phyloP scores from a whole-genome alignment of 2,113 vertebrate genomes.

The Sclerurus mexicanus region DNA sequence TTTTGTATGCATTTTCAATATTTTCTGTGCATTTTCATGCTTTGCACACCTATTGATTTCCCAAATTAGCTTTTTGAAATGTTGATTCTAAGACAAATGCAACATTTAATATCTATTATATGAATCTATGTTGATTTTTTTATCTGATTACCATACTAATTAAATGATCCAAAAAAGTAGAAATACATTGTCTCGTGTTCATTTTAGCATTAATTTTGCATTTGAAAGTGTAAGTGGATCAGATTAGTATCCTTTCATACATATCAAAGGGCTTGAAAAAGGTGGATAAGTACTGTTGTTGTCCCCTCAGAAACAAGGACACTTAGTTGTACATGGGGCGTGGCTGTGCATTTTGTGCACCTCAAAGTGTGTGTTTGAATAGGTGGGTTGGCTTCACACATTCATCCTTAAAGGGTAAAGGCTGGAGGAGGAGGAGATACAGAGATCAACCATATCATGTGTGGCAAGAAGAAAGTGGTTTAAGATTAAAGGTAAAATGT shows the following conservation, averaged over 20 bases:
- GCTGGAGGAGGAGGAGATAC: background rate
- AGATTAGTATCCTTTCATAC: background rate
- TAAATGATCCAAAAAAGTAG: background rate
- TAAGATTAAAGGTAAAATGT: fast-evolving
- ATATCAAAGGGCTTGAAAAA: background rate
- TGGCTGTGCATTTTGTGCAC: background rate
- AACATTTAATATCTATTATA: background rate
- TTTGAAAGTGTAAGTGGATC: background rate
- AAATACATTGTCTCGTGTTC: background rate
- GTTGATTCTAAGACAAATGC: background rate
- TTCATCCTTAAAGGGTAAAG: background rate
- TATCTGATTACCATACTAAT: background rate
- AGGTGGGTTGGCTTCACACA: no score
- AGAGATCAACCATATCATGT: background rate
- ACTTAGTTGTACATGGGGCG: fast-evolving
- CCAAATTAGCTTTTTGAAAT: background rate
- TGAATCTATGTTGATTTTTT: background rate
- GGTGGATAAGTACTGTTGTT: background rate
- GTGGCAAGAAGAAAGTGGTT: background rate
- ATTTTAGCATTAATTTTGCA: background rate
- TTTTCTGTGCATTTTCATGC: background rate
- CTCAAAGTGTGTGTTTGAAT: background rate
- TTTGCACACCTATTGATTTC: background rate
- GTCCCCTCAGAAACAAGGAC: background rate
- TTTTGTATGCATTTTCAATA: background rate